These are phyloP conservation scores for Hyphantria cunea DNA, from an alignment of 1,140 invertebrate genomes.

Conservation along the genomic window DNA sequence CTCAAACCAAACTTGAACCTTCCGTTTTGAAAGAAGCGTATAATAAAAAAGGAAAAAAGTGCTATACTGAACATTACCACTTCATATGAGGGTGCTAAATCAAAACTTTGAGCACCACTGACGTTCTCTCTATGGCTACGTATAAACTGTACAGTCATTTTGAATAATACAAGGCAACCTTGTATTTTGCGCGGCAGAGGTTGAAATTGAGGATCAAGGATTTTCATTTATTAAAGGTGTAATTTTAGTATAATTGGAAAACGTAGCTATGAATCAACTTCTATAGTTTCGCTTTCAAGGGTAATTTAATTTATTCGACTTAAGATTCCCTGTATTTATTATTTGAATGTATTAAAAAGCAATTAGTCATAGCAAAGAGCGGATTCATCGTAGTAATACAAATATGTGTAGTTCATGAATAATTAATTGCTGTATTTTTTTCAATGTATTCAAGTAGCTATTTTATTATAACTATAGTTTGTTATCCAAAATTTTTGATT, in stretches of 20 bases:
- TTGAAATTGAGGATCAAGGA: conserved; percentile 37
- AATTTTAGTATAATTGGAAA: conserved; percentile 39
- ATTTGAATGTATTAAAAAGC: too few relatives aligned
- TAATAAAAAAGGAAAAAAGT: neutral
- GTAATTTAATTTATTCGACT: conserved; percentile 19
- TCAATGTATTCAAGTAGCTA: too few relatives aligned
- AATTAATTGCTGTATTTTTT: too few relatives aligned
- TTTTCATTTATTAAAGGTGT: conserved; percentile 45
- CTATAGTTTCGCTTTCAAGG: conserved; percentile 22
- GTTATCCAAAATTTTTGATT: too few relatives aligned
- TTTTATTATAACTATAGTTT: too few relatives aligned
- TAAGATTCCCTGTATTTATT: conserved; percentile 14
- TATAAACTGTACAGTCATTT: conserved; percentile 20
- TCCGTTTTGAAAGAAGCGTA: neutral
- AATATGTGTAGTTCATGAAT: too few relatives aligned
- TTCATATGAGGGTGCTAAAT: neutral
- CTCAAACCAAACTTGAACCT: too few relatives aligned
- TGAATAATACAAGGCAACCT: conserved; percentile 33
- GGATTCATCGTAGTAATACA: too few relatives aligned
- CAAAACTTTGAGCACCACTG: conserved; percentile 2
- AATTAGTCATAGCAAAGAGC: too few relatives aligned
- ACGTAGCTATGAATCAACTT: conserved; percentile 9
- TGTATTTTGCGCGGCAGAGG: conserved; percentile 27
- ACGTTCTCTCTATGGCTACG: conserved; percentile 6
- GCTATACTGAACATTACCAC: neutral